Percentiles rank a stretch among this genome's conserved stretches.
Conservation (phyloP, 2,888 invertebrate species). For the Eristalis pertinax region DNA sequence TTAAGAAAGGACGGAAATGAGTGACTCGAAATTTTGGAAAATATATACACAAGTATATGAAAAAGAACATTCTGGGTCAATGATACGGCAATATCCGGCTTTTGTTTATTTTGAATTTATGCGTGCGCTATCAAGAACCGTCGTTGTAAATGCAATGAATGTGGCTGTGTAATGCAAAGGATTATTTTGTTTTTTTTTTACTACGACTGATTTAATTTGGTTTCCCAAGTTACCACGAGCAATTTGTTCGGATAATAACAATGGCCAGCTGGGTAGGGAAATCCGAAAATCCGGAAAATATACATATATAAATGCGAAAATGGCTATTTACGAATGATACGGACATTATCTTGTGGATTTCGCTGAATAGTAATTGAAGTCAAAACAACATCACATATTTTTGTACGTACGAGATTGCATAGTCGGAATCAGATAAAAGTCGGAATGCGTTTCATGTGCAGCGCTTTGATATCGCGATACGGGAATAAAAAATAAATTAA, state of each 20-base stretch:
- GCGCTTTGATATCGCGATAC: neutral
- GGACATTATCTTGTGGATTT: neutral
- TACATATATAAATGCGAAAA: neutral
- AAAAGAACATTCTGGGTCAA: neutral
- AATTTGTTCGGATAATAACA: slow-evolving; percentile 10
- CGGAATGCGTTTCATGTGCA: neutral
- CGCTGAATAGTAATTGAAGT: neutral
- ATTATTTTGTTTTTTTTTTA: slow-evolving; percentile 3
- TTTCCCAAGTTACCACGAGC: slow-evolving; percentile 9
- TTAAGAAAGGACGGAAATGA: slow-evolving; percentile 12
- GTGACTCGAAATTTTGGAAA: slow-evolving; percentile 2
- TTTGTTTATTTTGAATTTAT: neutral
- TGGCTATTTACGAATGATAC: neutral
- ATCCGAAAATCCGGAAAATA: neutral
- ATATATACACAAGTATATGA: neutral
- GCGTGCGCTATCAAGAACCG: neutral
- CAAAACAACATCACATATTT: neutral
- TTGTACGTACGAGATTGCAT: neutral
- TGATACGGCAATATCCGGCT: neutral
- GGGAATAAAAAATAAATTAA: neutral
- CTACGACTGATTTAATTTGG: neutral
- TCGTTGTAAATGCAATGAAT: slow-evolving; percentile 1
- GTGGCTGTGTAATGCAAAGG: neutral
- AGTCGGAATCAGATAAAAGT: neutral
- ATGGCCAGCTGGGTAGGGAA: neutral